A percentile compares a stretch with the other conserved stretches of the same genome.
These are phyloP conservation scores for Andrena minutula DNA, from an alignment of 2,888 invertebrate genomes.

Conservation along the genomic window DNA sequence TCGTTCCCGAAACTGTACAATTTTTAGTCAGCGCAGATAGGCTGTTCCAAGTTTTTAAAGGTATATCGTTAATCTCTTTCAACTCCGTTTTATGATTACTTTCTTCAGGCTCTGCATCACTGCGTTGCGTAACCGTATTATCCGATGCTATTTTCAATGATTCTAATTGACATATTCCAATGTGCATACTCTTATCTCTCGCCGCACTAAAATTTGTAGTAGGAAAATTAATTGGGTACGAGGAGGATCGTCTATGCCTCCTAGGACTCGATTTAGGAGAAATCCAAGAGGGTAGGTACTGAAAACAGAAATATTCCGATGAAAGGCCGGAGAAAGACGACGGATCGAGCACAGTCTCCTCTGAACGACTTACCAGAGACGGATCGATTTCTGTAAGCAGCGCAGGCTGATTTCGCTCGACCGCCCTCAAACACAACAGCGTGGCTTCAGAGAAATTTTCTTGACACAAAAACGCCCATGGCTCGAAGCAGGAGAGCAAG, in stretches of 20 bases:
- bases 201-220: constrained; percentile 48
- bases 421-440: constrained; percentile 88
- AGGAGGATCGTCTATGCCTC: constrained; percentile 82
- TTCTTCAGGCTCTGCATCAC: constrained; percentile 23
- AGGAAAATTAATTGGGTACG: constrained; percentile 81
- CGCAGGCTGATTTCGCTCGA: constrained; percentile 88
- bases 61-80: constrained; percentile 49
- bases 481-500: constrained; percentile 87
- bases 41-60: constrained; percentile 79
- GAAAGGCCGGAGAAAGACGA: neutral
- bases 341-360: neutral
- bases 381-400: constrained; percentile 88
- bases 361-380: constrained; percentile 83
- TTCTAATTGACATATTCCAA: constrained; percentile 56
- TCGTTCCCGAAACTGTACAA: constrained; percentile 58
- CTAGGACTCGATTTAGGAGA: constrained; percentile 79
- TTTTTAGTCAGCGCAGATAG: constrained; percentile 75
- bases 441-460: constrained; percentile 87
- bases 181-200: constrained; percentile 44
- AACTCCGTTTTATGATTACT: constrained; percentile 22
- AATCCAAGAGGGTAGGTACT: constrained; percentile 81
- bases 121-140: constrained; percentile 15
- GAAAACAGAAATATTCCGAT: constrained; percentile 50
- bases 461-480: constrained; percentile 87
- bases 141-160: constrained; percentile 43